Conservation (phyloP, 2,888 invertebrate species). For the Drosophila formosana region DNA sequence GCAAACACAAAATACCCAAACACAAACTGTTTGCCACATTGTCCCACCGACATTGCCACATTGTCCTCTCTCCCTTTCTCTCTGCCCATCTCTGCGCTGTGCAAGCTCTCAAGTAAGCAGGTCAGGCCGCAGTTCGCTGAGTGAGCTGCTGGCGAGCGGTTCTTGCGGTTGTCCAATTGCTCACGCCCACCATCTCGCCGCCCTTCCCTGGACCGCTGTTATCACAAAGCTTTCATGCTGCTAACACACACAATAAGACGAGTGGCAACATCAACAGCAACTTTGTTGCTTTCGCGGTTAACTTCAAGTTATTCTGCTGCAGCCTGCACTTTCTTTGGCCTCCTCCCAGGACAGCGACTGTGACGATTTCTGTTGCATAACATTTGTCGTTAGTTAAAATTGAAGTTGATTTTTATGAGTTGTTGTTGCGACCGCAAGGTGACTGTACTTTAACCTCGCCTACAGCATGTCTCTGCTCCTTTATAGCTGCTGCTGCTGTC, state of each 20-base stretch:
- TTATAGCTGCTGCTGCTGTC: constrained; percentile 25
- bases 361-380: constrained; percentile 43
- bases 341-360: too few species aligned
- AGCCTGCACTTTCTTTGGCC: constrained; percentile 20
- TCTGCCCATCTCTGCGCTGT: constrained; percentile 7
- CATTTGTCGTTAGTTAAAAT: constrained; percentile 57
- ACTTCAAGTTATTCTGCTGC: constrained; percentile 58
- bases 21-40: constrained; percentile 61
- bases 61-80: constrained; percentile 34
- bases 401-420: constrained; percentile 71
- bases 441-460: constrained; percentile 30
- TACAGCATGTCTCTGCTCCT: not conserved
- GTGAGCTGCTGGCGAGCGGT: constrained; percentile 67
- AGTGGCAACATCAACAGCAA: constrained; percentile 28
- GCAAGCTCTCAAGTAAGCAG: constrained; percentile 68
- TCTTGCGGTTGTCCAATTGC: constrained; percentile 61
- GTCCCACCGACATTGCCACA: constrained; percentile 55
- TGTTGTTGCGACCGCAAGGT: constrained; percentile 33
- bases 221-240: not conserved
- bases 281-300: constrained; percentile 65
- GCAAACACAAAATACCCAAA: constrained; percentile 66
- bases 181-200: not conserved
- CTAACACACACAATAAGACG: constrained; percentile 4
- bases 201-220: not conserved
- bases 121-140: constrained; percentile 71